These are phyloP conservation scores for Eretmocerus hayati DNA, from an alignment of 2,888 invertebrate species.

Conservation along the genomic window DNA sequence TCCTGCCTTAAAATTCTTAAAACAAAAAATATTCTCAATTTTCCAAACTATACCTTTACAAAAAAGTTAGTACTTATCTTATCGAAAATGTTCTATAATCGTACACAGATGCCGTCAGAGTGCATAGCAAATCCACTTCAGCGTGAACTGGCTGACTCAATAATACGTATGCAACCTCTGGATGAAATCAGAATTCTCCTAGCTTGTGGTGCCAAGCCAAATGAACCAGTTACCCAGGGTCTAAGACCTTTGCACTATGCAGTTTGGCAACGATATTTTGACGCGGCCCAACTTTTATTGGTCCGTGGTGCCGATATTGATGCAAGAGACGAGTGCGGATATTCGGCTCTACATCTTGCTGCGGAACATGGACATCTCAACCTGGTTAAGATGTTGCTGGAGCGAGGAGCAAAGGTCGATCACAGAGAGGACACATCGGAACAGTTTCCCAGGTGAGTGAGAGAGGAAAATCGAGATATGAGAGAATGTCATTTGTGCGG, in stretches of 20 bases:
- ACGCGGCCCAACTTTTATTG: constrained; percentile 72
- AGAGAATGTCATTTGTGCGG: too few relatives aligned
- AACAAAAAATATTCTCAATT: too few relatives aligned
- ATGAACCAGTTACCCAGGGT: constrained; percentile 78
- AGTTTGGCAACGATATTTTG: constrained; percentile 72
- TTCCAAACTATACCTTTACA: too few relatives aligned
- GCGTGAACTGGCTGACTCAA: constrained; percentile 82
- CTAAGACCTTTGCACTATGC: constrained; percentile 87
- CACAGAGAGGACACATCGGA: constrained; percentile 68
- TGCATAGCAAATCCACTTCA: constrained; percentile 69
- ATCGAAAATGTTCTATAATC: too few relatives aligned
- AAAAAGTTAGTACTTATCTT: too few relatives aligned
- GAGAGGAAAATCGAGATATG: too few relatives aligned
- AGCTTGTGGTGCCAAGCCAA: constrained; percentile 79
- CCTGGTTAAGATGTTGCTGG: constrained; percentile 63
- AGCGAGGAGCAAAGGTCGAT: constrained; percentile 73
- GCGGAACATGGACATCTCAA: constrained; percentile 76
- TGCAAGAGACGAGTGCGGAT: constrained; percentile 82
- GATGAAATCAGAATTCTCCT: constrained; percentile 81
- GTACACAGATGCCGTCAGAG: constrained; percentile 64
- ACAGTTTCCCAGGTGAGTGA: constrained; percentile 53
- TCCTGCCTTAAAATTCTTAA: too few relatives aligned
- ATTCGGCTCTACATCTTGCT: constrained; percentile 84
- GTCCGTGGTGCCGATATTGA: constrained; percentile 77
- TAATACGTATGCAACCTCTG: constrained; percentile 78